Conservation (phyloP, 2,888 invertebrate species). For the Scaptomyza parva region DNA sequence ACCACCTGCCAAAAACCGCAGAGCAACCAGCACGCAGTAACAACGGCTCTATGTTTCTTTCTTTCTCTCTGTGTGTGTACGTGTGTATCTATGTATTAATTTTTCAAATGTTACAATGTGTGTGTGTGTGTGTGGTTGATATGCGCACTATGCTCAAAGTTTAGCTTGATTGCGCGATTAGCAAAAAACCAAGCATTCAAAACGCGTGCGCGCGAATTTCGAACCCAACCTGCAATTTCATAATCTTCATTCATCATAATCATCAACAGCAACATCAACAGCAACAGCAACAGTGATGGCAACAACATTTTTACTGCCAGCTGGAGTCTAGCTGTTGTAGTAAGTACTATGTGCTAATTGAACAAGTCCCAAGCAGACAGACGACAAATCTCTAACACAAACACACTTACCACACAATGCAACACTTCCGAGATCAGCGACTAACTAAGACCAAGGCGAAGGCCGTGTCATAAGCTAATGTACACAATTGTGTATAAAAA, state of each 20-base stretch:
- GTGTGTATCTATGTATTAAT: constrained; percentile 24
- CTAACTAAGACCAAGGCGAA: constrained; percentile 41
- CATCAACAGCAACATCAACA: constrained; percentile 25
- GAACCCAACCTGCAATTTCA: constrained; percentile 63
- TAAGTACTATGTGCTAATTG: constrained; percentile 27
- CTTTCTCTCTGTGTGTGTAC: constrained; percentile 1
- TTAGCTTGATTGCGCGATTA: constrained; percentile 70
- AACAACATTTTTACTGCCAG: constrained; percentile 14
- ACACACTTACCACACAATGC: constrained; percentile 12
- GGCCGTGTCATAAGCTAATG: constrained; percentile 15
- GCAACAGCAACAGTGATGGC: constrained; percentile 11
- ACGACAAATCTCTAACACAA: constrained; percentile 12
- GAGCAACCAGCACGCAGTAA: constrained; percentile 52
- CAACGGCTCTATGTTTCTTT: constrained; percentile 2
- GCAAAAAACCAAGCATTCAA: constrained; percentile 67
- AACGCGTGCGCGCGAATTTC: constrained; percentile 75
- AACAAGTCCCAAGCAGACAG: constrained; percentile 4
- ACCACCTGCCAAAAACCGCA: constrained; percentile 69
- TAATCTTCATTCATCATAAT: constrained; percentile 49
- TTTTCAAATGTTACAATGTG: constrained; percentile 35
- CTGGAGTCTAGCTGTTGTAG: constrained; percentile 15
- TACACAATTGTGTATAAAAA: neutral
- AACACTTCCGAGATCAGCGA: constrained; percentile 27
- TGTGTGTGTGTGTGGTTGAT: constrained; percentile 44
- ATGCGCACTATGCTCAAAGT: constrained; percentile 48